Evolutionary conservation across 2,888 invertebrate species (phyloP).

Genomic region (Eupithecia insigniata): DNA sequence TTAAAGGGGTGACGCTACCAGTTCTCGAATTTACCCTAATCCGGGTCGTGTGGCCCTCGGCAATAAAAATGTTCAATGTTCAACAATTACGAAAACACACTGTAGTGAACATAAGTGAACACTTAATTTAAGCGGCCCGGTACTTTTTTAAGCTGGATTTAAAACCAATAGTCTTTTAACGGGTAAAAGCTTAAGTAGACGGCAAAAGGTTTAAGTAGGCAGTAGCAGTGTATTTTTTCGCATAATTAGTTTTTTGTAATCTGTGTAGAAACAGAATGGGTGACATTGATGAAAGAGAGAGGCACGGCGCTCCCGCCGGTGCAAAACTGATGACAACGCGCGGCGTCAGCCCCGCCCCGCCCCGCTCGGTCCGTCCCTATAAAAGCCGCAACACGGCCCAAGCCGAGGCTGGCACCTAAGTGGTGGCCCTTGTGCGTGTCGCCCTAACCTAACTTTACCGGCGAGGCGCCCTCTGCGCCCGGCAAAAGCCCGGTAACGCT

Average conservation of each 20-base stretch:
- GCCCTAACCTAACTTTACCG: too few species aligned
- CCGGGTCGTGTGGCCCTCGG: constrained; percentile 42
- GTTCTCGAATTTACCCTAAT: constrained; percentile 48
- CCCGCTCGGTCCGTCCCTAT: too few species aligned
- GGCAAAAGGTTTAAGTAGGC: not conserved
- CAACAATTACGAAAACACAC: constrained; percentile 43
- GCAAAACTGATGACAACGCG: too few species aligned
- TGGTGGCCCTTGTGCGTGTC: too few species aligned
- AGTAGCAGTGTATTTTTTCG: not conserved
- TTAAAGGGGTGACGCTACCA: constrained; percentile 44
- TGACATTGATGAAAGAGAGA: not conserved
- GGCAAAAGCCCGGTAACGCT: too few species aligned
- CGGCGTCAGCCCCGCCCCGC: too few species aligned
- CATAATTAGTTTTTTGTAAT: constrained; percentile 9
- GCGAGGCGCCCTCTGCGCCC: too few species aligned
- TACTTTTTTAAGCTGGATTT: constrained; percentile 34
- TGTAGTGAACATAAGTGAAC: constrained; percentile 32
- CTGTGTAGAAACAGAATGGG: not conserved
- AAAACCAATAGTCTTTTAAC: constrained; percentile 6
- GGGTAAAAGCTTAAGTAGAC: not conserved
- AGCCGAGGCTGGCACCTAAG: too few species aligned
- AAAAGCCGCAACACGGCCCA: too few species aligned
- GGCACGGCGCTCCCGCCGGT: too few species aligned
- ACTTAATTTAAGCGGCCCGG: constrained; percentile 41
- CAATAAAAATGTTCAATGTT: constrained; percentile 47